Conservation (phyloP, 1,140 invertebrate species). For the Metopolophium dirhodum region DNA sequence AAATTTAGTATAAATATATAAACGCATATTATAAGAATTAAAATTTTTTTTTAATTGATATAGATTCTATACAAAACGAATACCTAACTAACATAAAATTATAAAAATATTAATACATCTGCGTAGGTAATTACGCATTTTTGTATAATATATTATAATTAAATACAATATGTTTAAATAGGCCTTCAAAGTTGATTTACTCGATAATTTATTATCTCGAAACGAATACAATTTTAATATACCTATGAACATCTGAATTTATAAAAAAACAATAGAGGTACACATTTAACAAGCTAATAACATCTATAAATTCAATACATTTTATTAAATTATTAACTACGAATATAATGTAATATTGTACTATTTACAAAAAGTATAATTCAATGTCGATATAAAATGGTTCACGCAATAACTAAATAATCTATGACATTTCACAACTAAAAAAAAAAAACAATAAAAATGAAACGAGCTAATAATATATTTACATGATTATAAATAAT, state of each 20-base stretch:
- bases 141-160: not conserved
- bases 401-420: not conserved
- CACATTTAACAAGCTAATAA: not conserved
- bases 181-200: not conserved
- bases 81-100: not conserved
- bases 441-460: not conserved
- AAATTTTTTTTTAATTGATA: not conserved
- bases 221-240: not conserved
- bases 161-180: not conserved
- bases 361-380: conserved; percentile 23
- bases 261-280: not conserved
- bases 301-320: not conserved
- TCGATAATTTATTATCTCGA: not conserved
- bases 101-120: not conserved
- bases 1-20: not conserved
- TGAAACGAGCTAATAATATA: not conserved
- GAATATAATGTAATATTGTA: not conserved
- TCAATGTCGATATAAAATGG: not conserved
- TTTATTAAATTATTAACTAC: not conserved
- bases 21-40: not conserved
- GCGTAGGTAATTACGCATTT: not conserved
- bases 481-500: not conserved
- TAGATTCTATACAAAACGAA: not conserved
- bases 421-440: not conserved
- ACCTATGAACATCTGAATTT: not conserved